Conservation (phyloP, 2,888 invertebrate species). For the Melinaea marsaeus region DNA sequence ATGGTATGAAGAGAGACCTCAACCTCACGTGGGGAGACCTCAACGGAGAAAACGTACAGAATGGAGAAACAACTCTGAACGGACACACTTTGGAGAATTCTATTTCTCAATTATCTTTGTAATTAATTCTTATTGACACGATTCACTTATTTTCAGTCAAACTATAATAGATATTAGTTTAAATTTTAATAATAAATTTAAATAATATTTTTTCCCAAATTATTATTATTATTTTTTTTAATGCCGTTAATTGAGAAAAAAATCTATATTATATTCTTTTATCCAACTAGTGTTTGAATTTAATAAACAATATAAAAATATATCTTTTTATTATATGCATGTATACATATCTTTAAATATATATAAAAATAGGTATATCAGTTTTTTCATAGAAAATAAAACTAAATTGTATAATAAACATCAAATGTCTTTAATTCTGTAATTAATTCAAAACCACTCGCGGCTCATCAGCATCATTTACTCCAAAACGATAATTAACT, state of each 20-base stretch:
- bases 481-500: constrained; percentile 84
- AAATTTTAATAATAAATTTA: too few relatives aligned
- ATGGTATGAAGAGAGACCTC: constrained; percentile 87
- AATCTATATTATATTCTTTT: too few relatives aligned
- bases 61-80: constrained; percentile 15
- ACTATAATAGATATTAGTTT: too few relatives aligned
- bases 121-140: background rate
- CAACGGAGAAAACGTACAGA: constrained; percentile 17
- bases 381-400: background rate
- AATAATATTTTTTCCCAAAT: too few relatives aligned
- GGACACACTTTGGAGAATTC: constrained; percentile 10
- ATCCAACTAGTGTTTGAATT: too few relatives aligned
- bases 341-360: too few relatives aligned
- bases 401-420: background rate
- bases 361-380: too few relatives aligned
- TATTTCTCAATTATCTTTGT: constrained; percentile 15
- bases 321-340: too few relatives aligned
- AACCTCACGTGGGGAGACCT: constrained; percentile 77
- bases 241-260: too few relatives aligned
- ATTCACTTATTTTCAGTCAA: too few relatives aligned
- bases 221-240: too few relatives aligned
- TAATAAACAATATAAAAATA: too few relatives aligned
- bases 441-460: constrained; percentile 30
- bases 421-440: background rate
- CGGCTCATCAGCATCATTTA: constrained; percentile 33